Evolutionary conservation across 2,888 invertebrate genomes (phyloP).

Genomic region (Allophyes oxyacanthae): DNA sequence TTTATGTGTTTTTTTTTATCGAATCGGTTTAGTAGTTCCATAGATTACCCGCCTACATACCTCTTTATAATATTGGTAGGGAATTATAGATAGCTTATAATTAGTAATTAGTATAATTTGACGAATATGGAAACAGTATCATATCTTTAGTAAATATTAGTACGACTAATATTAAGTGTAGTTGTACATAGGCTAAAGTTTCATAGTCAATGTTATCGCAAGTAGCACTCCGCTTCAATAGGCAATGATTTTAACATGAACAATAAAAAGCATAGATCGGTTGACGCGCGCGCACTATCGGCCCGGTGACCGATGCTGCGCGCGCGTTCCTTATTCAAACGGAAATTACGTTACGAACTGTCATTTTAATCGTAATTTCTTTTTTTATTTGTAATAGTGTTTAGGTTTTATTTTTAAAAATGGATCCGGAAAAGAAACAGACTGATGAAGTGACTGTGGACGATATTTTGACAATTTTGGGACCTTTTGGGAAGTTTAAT

Average conservation of each 20-base stretch:
- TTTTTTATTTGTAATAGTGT: constrained; percentile 31
- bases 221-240: constrained; percentile 48
- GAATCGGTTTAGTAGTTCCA: no score
- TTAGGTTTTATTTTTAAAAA: constrained; percentile 59
- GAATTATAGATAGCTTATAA: no score
- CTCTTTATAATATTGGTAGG: no score
- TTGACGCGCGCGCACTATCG: constrained; percentile 71
- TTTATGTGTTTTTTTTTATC: no score
- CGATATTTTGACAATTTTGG: constrained; percentile 78
- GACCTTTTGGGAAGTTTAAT: constrained; percentile 83
- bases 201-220: constrained; percentile 49
- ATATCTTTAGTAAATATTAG: background rate
- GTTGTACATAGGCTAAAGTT: constrained; percentile 21
- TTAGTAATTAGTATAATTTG: no score
- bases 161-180: constrained; percentile 26
- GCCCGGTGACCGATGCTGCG: constrained; percentile 63
- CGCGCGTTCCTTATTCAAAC: constrained; percentile 61
- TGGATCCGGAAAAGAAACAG: constrained; percentile 81
- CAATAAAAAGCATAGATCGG: constrained; percentile 78
- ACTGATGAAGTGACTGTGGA: constrained; percentile 80
- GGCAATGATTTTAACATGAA: constrained; percentile 68
- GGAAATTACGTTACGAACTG: constrained; percentile 49
- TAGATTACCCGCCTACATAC: no score
- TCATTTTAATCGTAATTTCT: constrained; percentile 25
- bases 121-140: constrained; percentile 9